Conservation (phyloP, 2,888 invertebrate species). For the Thyatira batis region DNA sequence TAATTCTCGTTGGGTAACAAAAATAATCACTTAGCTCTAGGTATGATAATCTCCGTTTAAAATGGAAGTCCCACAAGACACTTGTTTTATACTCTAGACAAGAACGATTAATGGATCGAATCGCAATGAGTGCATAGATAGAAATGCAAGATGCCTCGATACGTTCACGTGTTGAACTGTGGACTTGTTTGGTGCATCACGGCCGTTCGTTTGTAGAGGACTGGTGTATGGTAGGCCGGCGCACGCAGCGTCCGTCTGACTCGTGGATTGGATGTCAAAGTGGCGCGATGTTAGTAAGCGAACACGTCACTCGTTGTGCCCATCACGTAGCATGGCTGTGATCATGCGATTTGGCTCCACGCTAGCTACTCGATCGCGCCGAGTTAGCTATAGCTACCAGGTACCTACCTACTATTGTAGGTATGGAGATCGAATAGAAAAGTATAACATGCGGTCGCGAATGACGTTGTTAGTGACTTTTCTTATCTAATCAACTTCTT, state of each 20-base stretch:
- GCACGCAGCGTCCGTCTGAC: constrained; percentile 33
- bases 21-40: not conserved
- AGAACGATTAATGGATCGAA: constrained; percentile 5
- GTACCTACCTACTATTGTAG: not conserved
- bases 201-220: constrained; percentile 25
- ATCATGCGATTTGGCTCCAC: constrained; percentile 28
- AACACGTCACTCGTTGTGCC: constrained; percentile 60
- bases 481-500: too few relatives aligned
- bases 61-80: not conserved
- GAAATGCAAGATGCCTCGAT: constrained; percentile 22
- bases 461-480: too few relatives aligned
- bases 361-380: not conserved
- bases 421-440: not conserved
- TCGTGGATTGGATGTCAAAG: constrained; percentile 64
- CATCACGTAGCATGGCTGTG: constrained; percentile 39
- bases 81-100: not conserved
- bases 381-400: not conserved
- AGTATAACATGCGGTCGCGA: not conserved
- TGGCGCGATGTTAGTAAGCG: constrained; percentile 74
- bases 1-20: not conserved
- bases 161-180: constrained; percentile 59
- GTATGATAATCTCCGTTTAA: not conserved
- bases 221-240: constrained; percentile 25
- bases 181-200: constrained; percentile 27
- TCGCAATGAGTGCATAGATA: constrained; percentile 14